phyloP scores from a whole-genome alignment of 2,797 vertebrate species.

The Leuciscus waleckii region DNA sequence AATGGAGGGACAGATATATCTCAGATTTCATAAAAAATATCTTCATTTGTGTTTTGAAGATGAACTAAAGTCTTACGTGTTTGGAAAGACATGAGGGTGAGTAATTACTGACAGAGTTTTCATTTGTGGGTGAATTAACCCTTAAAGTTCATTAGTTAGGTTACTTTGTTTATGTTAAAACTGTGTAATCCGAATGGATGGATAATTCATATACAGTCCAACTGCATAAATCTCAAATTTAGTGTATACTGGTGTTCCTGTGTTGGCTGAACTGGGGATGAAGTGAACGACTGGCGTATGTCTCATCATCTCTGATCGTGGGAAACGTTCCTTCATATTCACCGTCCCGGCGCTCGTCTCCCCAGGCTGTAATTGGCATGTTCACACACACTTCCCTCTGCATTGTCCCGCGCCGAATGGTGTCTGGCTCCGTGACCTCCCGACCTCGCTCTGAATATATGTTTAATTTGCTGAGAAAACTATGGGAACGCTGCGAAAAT shows the following conservation, averaged over 20 bases:
- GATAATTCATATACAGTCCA: neutral
- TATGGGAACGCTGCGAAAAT: constrained; percentile 28
- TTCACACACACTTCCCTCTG: constrained; percentile 73
- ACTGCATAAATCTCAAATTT: neutral
- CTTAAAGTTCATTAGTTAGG: neutral
- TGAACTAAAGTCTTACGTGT: neutral
- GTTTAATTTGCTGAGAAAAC: constrained; percentile 52
- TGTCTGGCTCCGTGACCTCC: constrained; percentile 77
- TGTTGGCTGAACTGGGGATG: neutral
- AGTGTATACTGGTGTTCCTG: neutral
- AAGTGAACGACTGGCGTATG: neutral
- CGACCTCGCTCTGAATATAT: constrained; percentile 70
- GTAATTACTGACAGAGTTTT: too few species aligned
- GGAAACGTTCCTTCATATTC: constrained; percentile 56
- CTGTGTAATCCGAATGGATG: neutral
- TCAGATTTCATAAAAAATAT: neutral
- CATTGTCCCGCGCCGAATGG: constrained; percentile 69
- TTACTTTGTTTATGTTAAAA: neutral
- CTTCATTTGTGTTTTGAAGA: neutral
- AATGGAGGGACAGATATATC: neutral
- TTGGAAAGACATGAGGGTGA: too few species aligned
- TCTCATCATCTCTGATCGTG: constrained; percentile 37
- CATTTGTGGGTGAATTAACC: neutral
- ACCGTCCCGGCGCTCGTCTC: constrained; percentile 68
- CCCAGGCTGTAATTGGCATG: constrained; percentile 77